phyloP scores from a whole-genome alignment of 2,113 vertebrate genomes.

The Elachura formosa region DNA sequence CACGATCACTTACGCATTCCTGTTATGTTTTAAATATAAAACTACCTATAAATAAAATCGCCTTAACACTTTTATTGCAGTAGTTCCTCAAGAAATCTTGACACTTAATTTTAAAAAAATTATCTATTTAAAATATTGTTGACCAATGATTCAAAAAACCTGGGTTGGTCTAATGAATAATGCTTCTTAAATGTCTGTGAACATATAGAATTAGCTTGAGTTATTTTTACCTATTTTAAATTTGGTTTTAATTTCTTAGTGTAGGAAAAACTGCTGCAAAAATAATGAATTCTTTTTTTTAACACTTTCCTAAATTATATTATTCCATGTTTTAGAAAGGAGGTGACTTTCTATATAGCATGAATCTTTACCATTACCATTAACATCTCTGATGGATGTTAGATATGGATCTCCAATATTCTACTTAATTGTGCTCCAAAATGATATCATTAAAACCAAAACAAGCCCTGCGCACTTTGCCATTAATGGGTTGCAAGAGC shows the following conservation, averaged over 20 bases:
- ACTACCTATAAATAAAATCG: constrained; percentile 63
- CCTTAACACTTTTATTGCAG: constrained; percentile 57
- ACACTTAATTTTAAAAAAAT: background rate
- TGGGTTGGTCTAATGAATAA: background rate
- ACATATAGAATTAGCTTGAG: background rate
- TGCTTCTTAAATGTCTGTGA: background rate
- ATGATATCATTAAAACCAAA: background rate
- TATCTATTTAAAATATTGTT: constrained; percentile 10
- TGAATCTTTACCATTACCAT: background rate
- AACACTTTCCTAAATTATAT: background rate
- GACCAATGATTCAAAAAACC: background rate
- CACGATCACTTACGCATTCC: constrained; percentile 63
- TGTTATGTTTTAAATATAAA: constrained; percentile 58
- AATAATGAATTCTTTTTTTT: background rate
- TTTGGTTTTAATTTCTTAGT: background rate
- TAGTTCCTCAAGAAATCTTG: background rate
- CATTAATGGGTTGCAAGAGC: background rate
- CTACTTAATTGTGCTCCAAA: background rate
- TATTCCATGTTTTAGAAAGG: background rate
- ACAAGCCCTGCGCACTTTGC: background rate
- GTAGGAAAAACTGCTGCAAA: background rate
- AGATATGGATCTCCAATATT: background rate
- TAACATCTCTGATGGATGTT: background rate
- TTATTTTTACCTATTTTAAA: background rate
- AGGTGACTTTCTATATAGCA: background rate